Base-by-base conservation (phyloP, 2,113 vertebrate species). In the Xyrauchen texanus region DNA sequence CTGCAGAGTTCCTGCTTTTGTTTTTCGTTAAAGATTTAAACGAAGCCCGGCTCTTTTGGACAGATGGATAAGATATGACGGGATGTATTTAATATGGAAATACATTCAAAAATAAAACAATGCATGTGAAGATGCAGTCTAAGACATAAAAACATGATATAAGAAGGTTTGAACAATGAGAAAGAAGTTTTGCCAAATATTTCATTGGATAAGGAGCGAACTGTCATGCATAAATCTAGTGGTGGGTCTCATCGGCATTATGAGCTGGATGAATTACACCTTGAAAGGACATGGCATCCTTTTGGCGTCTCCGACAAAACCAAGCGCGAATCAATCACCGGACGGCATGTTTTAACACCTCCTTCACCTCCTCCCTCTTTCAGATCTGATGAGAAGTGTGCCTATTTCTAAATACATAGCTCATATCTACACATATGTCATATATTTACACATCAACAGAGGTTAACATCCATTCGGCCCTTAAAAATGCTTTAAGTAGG, bases 21-120 rank as follows among this genome's bases (percentile, higher is more conserved):
- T 94, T 94, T 95, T 88, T 86, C 67, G 60, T 90, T 92, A 91
- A 89, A 92, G 89, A 91, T 89, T 91, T 88, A 93, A 93, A 93
- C 82, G 89, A 88, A 80, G 71, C 82, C 83, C 86, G 82, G 79
- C 85, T 65, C n/a, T 9, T 84, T 81, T 86, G 89, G 88, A 87
- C 88, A 92, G 90, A 92, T 53, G 60, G 81, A 84, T 77, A 76
- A 86, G 88, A 89, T 81, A 85, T 81, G 76, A 75, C 49, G 75
- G 86, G 21, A 84, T 82, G 84, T 80, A 78, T 88, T 85, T 87
- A 73, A 86, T 88, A 85, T 34, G 21, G 21, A 86, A 78, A 75
- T 86, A 69, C 78, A 13, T 13, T 47, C 46, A 70, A 5, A 42
- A 70, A 21, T 15, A 70, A 70, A 9, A 21, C 12, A 45, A 15